Evolutionary conservation across 2,888 invertebrate species (phyloP), one percentile per base, ranked within the genome.

Genomic region (Mongoloraphidia duomilia): DNA sequence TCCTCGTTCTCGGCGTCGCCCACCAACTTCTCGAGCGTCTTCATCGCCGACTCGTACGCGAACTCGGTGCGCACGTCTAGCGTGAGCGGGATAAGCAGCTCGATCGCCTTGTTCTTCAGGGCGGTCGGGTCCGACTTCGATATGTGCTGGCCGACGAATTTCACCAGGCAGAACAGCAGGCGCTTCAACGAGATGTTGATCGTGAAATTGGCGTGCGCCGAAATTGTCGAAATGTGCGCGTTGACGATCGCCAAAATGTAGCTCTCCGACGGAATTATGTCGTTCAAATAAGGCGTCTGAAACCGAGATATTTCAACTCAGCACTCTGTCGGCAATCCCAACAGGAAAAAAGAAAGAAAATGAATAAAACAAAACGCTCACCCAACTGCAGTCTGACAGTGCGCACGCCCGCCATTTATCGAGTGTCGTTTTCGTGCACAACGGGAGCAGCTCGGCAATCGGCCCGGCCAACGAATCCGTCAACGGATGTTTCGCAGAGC

Each of bases 241-340:
- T 74, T 76, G 36, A 88, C 78, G 6, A 89, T 78, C 47, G 80
- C 79, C n/a, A 87, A 71, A 3, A 89, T 78, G 55, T 85, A 88
- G 58, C 83, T 87, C 63, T 91, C 90, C 0, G 84, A 82, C 11
- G 90, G 89, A 54, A 90, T 82, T 37, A 86, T 79, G 62, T 90
- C 87, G 53, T 79, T 78, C 37, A 80, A 74, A 66, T 80, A 85
- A 14, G 80, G 78, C 35, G 77, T 76, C 84, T 84, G 67, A 38
- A 64, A 62, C 47, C 48, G 38, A 34, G 9, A 37, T 41, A 12
- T 34, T 10, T 17, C 14, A 36, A 12, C 8, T n/a, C 14, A 39
- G 12, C 12, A 38, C 12, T 38, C 3, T 10, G 9, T 36, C 10
- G 36, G 9, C 9, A 36, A n/a, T n/a, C n/a, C n/a, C n/a, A n/a